Evolutionary conservation across 2,113 vertebrate species (phyloP).

Genomic region (Canis aureus): DNA sequence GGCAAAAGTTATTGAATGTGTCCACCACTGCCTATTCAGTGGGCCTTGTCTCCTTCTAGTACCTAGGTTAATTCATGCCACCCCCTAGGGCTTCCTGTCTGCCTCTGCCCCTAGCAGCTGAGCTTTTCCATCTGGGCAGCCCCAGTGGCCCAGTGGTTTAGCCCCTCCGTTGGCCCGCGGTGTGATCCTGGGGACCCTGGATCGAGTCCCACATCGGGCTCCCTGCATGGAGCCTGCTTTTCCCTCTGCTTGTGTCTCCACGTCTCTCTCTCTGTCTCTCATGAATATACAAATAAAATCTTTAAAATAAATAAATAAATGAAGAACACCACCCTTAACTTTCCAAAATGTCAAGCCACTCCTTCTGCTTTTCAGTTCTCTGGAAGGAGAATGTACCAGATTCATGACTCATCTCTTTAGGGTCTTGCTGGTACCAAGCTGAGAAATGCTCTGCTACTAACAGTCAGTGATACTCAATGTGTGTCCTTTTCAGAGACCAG

Average conservation of each 20-base stretch:
- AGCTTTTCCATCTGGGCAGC: no score
- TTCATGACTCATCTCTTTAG: background rate
- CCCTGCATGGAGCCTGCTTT: no score
- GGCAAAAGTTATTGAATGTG: background rate
- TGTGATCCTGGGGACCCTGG: no score
- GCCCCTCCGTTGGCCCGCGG: no score
- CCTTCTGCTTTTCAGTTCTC: background rate
- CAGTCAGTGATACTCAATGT: background rate
- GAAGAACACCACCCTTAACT: background rate
- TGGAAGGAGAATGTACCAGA: background rate
- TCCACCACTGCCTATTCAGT: rapidly evolving
- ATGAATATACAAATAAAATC: no score
- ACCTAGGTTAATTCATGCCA: background rate
- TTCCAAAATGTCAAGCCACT: background rate
- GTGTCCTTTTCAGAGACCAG: background rate
- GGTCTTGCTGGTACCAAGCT: background rate
- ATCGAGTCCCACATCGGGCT: no score
- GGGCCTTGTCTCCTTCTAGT: background rate
- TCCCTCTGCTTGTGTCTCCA: no score
- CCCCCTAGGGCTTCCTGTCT: background rate
- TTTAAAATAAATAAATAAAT: no score
- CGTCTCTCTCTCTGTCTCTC: no score
- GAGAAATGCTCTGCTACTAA: background rate
- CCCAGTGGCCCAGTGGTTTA: no score
- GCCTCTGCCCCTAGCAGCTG: background rate